These are phyloP conservation scores for Henricia sp. DNA, from an alignment of 53 echinoderm and acorn worm genomes.

Conservation along the genomic window DNA sequence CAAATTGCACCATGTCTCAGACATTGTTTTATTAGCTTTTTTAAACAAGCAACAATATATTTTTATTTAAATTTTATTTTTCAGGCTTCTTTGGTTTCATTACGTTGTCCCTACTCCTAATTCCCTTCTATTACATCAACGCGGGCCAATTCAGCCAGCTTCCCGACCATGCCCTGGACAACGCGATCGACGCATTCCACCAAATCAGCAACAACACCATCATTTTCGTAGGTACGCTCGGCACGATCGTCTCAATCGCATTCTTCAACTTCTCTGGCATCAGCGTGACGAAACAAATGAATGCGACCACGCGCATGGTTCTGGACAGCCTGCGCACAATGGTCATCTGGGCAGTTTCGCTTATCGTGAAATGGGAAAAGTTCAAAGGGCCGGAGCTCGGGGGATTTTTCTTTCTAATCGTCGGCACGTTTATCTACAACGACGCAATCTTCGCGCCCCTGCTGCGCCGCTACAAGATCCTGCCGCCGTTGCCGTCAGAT, in stretches of 20 bases:
- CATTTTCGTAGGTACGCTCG: conserved; percentile 69
- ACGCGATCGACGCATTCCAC: conserved; percentile 74
- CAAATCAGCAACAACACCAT: conserved; percentile 66
- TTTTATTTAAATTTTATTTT: conserved; percentile 11
- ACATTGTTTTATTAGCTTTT: too few relatives aligned
- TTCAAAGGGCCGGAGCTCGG: conserved; percentile 62
- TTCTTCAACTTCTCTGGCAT: conserved; percentile 95
- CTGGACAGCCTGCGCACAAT: conserved; percentile 83
- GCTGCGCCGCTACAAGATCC: conserved; percentile 41
- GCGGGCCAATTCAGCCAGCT: conserved; percentile 62
- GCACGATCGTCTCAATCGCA: conserved; percentile 82
- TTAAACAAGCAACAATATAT: too few relatives aligned
- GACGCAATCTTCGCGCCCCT: conserved; percentile 73
- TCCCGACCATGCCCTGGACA: conserved; percentile 71
- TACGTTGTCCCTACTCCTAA: conserved; percentile 64
- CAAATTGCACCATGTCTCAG: too few relatives aligned
- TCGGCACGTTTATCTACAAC: conserved; percentile 85
- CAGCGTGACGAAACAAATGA: conserved; percentile 87
- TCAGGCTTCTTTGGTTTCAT: conserved; percentile 82
- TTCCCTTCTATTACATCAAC: conserved; percentile 79
- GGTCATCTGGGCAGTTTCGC: conserved; percentile 76
- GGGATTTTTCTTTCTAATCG: conserved; percentile 65
- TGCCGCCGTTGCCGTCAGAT: conserved; percentile 25
- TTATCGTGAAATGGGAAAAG: conserved; percentile 70
- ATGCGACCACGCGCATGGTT: conserved; percentile 91